Conservation (phyloP, 2,888 invertebrate genomes). For the Mamestra brassicae region DNA sequence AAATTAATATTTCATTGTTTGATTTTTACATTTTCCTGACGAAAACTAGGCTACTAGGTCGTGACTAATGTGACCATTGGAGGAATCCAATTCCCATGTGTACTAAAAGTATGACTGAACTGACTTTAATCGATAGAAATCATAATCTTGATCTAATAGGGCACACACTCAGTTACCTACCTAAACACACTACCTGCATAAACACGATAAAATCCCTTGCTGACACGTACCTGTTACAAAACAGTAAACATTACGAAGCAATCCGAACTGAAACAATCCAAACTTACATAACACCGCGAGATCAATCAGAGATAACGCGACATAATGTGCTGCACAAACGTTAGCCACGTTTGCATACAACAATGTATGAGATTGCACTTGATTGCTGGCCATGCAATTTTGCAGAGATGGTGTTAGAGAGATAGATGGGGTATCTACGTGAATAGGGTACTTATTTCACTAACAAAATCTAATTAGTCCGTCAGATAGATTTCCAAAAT, state of each 20-base stretch:
- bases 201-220: neutral
- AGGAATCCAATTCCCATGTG: too few relatives aligned
- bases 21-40: constrained; percentile 64
- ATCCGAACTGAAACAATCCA: constrained; percentile 21
- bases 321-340: constrained; percentile 21
- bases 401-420: neutral
- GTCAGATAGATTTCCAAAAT: too few relatives aligned
- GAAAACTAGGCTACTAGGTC: neutral
- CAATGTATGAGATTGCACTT: constrained; percentile 8
- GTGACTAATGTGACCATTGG: too few relatives aligned
- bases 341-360: constrained; percentile 14
- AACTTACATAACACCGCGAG: constrained; percentile 22
- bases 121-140: too few relatives aligned
- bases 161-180: too few relatives aligned
- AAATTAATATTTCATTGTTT: constrained; percentile 84
- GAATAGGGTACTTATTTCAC: too few relatives aligned
- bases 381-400: constrained; percentile 1
- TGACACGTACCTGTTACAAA: neutral
- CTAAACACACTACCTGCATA: too few relatives aligned
- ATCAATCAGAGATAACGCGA: constrained; percentile 50
- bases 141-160: too few relatives aligned
- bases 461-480: too few relatives aligned
- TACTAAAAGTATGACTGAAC: too few relatives aligned
- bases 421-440: neutral
- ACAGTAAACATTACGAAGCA: constrained; percentile 13